A percentile compares a stretch with the other conserved stretches of the same genome.
Conservation (phyloP, 2,797 vertebrate species). For the Coranthus polyacanthus region DNA sequence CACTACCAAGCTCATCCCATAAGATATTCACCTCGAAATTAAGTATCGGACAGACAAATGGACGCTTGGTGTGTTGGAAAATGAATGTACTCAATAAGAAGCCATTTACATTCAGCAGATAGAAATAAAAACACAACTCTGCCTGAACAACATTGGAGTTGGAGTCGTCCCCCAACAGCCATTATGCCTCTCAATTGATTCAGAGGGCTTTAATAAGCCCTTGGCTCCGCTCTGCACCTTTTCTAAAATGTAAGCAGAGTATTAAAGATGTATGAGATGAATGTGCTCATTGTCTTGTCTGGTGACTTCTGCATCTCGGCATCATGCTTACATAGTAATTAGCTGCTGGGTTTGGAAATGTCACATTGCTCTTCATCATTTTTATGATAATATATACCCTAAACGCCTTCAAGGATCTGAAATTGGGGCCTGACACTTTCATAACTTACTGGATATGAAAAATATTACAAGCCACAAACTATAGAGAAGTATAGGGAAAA, state of each 20-base stretch:
- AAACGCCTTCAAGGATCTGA: constrained; percentile 62
- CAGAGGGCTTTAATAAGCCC: constrained; percentile 75
- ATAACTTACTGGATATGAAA: constrained; percentile 46
- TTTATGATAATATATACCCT: constrained; percentile 56
- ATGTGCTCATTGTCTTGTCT: constrained; percentile 75
- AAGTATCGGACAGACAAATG: constrained; percentile 37
- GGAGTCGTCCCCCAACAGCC: constrained; percentile 75
- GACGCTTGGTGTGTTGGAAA: constrained; percentile 41
- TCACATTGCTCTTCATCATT: constrained; percentile 67
- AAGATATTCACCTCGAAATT: constrained; percentile 29
- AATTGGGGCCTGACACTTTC: constrained; percentile 42
- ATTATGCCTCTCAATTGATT: constrained; percentile 78
- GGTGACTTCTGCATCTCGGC: constrained; percentile 65
- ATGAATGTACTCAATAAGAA: constrained; percentile 52
- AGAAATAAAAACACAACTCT: constrained; percentile 63
- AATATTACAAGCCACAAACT: constrained; percentile 14
- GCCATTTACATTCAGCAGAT: constrained; percentile 68
- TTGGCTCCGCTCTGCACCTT: constrained; percentile 75
- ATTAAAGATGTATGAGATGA: constrained; percentile 82
- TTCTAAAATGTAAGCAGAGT: constrained; percentile 71
- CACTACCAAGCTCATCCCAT: constrained; percentile 24
- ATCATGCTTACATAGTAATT: constrained; percentile 69
- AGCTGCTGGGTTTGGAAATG: constrained; percentile 70
- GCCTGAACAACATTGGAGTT: constrained; percentile 28
- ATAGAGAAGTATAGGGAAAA: constrained; percentile 35